Evolutionary conservation across 2,888 invertebrate genomes (phyloP).

Genomic region (Taphrorychus bicolor): DNA sequence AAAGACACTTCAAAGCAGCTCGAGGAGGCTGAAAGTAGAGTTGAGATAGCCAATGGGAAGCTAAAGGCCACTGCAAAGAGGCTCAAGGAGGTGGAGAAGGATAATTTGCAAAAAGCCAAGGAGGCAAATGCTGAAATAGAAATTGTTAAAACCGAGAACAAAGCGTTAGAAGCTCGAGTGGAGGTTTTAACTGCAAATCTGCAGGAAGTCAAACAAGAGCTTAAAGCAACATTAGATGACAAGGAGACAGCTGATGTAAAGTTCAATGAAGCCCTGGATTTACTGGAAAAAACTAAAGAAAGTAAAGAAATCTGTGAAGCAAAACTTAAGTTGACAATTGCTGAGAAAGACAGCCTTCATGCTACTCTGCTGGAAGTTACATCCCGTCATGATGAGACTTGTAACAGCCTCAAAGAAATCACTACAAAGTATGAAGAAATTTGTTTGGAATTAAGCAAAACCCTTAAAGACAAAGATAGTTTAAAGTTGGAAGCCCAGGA

Average conservation of each 20-base stretch:
- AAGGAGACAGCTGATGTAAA: background rate
- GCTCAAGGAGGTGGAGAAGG: background rate
- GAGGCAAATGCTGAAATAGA: background rate
- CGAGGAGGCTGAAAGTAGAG: background rate
- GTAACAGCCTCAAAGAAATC: too few relatives aligned
- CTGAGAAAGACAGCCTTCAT: too few relatives aligned
- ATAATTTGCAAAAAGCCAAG: background rate
- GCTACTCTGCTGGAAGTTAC: too few relatives aligned
- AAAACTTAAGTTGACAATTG: background rate
- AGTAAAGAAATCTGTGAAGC: background rate
- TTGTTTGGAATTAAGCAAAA: background rate
- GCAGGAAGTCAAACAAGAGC: background rate
- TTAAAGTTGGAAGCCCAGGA: background rate
- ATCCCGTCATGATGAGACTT: too few relatives aligned
- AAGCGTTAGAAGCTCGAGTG: background rate
- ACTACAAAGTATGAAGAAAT: background rate
- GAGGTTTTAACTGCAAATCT: background rate
- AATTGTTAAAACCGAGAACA: background rate
- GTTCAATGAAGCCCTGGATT: conserved; percentile 17
- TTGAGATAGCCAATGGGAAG: background rate
- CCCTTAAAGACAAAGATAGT: background rate
- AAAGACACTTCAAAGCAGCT: conserved; percentile 10
- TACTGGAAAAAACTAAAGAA: background rate
- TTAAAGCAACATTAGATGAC: background rate
- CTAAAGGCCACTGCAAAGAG: background rate